These are phyloP conservation scores for Agonopterix arenella DNA, from an alignment of 2,888 invertebrate genomes.

Conservation along the genomic window DNA sequence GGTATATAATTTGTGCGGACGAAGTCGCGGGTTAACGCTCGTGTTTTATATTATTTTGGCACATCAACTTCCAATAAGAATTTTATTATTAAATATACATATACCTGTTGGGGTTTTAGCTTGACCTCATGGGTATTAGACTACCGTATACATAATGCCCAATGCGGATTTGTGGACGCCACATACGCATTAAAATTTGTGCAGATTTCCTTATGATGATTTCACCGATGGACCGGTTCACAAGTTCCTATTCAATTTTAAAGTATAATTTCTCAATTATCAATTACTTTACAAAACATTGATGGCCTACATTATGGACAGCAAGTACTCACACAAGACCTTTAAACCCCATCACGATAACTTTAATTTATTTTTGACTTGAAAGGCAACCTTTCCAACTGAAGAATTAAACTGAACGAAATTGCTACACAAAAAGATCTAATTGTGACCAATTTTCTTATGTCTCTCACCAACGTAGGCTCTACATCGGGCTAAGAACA, in stretches of 20 bases:
- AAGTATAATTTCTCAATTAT: background rate
- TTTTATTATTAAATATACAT: no score
- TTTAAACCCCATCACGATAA: background rate
- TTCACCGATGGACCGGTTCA: no score
- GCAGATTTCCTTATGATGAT: no score
- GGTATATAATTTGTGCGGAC: no score
- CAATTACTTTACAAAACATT: background rate
- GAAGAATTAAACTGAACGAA: slow-evolving; percentile 10
- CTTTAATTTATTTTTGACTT: background rate
- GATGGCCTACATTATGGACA: background rate
- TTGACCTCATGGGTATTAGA: no score
- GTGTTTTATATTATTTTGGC: no score
- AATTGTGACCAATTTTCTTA: slow-evolving; percentile 9
- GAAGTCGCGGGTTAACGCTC: no score
- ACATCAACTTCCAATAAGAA: no score
- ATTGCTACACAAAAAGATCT: slow-evolving; percentile 13
- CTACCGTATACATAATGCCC: no score
- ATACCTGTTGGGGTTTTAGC: no score
- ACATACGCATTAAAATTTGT: no score
- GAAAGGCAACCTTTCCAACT: background rate
- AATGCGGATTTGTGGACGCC: background rate
- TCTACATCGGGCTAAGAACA: background rate
- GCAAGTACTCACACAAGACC: background rate
- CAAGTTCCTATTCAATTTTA: no score
- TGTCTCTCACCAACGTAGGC: background rate